phyloP scores from a whole-genome alignment of 2,888 invertebrate species.

The Perizoma flavofasciatum region DNA sequence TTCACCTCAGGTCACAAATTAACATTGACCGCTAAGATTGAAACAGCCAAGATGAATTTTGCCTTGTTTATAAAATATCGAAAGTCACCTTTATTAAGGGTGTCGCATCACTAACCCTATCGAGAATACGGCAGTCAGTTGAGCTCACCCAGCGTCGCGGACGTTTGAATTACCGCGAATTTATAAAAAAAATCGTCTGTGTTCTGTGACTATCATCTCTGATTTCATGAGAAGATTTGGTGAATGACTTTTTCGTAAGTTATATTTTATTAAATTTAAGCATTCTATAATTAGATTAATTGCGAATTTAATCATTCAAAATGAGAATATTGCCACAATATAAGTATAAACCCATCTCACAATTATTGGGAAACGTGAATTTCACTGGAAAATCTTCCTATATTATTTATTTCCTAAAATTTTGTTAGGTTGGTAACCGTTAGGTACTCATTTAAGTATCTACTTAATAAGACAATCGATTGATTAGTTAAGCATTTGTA shows the following conservation, averaged over 20 bases:
- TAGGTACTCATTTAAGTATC: too few species aligned
- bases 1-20: constrained; percentile 14
- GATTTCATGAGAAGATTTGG: constrained; percentile 5
- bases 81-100: constrained; percentile 35
- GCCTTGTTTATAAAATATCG: constrained; percentile 44
- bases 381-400: too few species aligned
- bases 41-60: constrained; percentile 3
- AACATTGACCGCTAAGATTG: neutral
- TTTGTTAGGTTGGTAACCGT: too few species aligned
- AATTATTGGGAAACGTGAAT: too few species aligned
- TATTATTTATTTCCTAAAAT: too few species aligned
- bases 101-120: constrained; percentile 57
- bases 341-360: too few species aligned
- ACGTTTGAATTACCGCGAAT: constrained; percentile 60
- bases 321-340: too few species aligned
- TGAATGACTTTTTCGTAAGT: constrained; percentile 20
- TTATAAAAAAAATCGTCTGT: constrained; percentile 35
- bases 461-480: too few species aligned
- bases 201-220: constrained; percentile 10
- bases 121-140: constrained; percentile 65
- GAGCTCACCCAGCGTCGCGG: constrained; percentile 57
- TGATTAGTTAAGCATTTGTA: too few species aligned
- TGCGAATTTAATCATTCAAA: neutral
- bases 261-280: neutral
- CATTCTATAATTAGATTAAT: constrained; percentile 6